Conservation (phyloP, 2,888 invertebrate genomes). For the Emesis furor region DNA sequence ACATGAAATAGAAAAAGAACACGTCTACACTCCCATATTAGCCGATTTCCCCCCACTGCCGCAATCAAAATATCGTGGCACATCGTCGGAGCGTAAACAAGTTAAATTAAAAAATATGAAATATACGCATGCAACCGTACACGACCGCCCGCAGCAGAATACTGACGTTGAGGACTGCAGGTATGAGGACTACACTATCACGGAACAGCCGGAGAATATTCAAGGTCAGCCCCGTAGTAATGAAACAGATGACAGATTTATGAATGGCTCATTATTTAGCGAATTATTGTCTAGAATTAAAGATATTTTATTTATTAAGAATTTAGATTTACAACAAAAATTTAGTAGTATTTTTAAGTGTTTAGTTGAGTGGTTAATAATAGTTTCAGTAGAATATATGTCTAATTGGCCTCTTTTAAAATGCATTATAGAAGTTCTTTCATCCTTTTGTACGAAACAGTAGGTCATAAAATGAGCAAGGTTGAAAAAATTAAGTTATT, state of each 20-base stretch:
- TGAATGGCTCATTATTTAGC: not conserved
- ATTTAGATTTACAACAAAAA: conserved; percentile 4
- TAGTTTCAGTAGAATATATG: not conserved
- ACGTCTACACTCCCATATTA: conserved; percentile 1
- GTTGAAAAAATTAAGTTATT: conserved; percentile 42
- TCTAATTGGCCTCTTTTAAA: not conserved
- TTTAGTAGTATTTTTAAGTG: conserved; percentile 25
- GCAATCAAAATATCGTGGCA: not conserved
- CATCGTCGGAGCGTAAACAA: not conserved
- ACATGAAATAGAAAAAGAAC: not conserved
- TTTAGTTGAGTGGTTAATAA: conserved; percentile 5
- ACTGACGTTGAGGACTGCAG: not conserved
- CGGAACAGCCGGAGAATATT: not conserved
- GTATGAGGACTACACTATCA: not conserved
- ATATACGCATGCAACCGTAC: not conserved
- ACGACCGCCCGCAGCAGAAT: not conserved
- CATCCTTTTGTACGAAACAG: not conserved
- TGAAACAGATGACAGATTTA: too few species aligned
- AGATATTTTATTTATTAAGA: not conserved
- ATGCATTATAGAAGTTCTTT: conserved; percentile 11
- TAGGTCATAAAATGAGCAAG: conserved; percentile 20
- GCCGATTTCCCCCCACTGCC: conserved; percentile 22
- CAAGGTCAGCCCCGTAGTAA: not conserved
- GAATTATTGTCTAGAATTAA: not conserved
- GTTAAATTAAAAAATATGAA: not conserved